Evolutionary conservation across 2,888 invertebrate genomes (phyloP), one percentile per base, ranked within the genome.

Genomic region (Pseudoips prasinana): DNA sequence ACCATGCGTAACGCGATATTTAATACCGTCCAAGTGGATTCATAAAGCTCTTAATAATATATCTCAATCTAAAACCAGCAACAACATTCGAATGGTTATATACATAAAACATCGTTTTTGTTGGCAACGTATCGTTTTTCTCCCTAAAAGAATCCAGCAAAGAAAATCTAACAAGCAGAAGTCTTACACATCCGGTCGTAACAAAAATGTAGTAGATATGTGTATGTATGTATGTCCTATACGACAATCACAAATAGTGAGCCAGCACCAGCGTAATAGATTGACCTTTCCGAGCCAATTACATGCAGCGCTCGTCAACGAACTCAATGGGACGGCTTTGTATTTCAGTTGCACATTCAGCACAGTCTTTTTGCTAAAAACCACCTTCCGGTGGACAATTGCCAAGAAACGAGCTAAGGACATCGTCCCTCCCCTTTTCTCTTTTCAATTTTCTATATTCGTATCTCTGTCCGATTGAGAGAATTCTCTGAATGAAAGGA

Each of bases 331-430:
- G 65, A 62, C 56, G 56, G 68, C 76, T 80, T 83, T 83, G 85
- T 82, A 82, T 79, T 82, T 81, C 72, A 75, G 80, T 73, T 73
- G 67, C 72, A 70, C 61, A 71, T 74, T 73, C 68, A 58, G 62
- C 66, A 55, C 72, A 55, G 63, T 80, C 83, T 76, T 84, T 73
- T 87, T 86, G 76, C 76, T 74, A 69, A 74, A 83, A 75, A 68
- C 73, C 73, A 73, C 70, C 74, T 85, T 87, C 87, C 87, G 77
- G 87, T 87, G 87, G 87, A 85, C 84, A 79, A 82, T 80, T 87
- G 87, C 87, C 87, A 87, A 87, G 86, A 80, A 67, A 70, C 63
- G 68, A 73, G 65, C 60, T 72, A 71, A 79, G 73, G 73, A 70
- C 60, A 65, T 72, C 43, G 14, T 27, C 55, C 36, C 17, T 78